These are phyloP conservation scores for Cydia splendana DNA, from an alignment of 1,140 invertebrate species.

Conservation along the genomic window DNA sequence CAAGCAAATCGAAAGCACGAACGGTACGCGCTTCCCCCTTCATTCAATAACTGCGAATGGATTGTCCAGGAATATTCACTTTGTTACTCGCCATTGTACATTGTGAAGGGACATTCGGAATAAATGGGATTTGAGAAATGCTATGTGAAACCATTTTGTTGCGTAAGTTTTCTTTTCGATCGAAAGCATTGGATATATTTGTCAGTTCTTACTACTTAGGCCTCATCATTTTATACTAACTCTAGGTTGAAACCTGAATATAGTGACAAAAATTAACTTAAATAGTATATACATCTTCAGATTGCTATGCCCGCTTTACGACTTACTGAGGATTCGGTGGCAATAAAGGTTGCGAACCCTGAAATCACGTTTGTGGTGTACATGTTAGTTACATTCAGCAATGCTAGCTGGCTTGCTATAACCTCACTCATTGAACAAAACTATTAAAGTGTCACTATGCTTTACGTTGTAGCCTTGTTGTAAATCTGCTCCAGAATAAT, in stretches of 20 bases:
- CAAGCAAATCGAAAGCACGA: conserved; percentile 60
- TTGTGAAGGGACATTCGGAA: conserved; percentile 61
- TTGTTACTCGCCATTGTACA: conserved; percentile 57
- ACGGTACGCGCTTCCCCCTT: conserved; percentile 49
- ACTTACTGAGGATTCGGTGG: too few relatives aligned
- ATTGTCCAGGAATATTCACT: conserved; percentile 56
- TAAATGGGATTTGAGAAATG: conserved; percentile 59
- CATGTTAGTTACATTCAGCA: not conserved
- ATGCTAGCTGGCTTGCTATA: not conserved
- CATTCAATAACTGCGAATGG: conserved; percentile 58
- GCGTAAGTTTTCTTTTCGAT: not conserved
- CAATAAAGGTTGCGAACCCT: too few relatives aligned
- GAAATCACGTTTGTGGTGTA: not conserved
- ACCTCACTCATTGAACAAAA: not conserved
- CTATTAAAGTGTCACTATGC: conserved; percentile 20
- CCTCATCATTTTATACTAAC: too few relatives aligned
- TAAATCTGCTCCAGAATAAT: conserved; percentile 25
- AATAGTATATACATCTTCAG: too few relatives aligned
- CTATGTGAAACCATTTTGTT: conserved; percentile 15
- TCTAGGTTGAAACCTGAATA: too few relatives aligned
- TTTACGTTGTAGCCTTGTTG: conserved; percentile 1
- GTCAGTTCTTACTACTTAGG: too few relatives aligned
- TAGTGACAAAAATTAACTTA: too few relatives aligned
- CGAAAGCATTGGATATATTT: not conserved
- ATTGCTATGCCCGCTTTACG: too few relatives aligned